A percentile compares a stretch with the other conserved stretches of the same genome.
These are phyloP conservation scores for Cathartes aura DNA, from an alignment of 2,113 vertebrate species.

Conservation along the genomic window DNA sequence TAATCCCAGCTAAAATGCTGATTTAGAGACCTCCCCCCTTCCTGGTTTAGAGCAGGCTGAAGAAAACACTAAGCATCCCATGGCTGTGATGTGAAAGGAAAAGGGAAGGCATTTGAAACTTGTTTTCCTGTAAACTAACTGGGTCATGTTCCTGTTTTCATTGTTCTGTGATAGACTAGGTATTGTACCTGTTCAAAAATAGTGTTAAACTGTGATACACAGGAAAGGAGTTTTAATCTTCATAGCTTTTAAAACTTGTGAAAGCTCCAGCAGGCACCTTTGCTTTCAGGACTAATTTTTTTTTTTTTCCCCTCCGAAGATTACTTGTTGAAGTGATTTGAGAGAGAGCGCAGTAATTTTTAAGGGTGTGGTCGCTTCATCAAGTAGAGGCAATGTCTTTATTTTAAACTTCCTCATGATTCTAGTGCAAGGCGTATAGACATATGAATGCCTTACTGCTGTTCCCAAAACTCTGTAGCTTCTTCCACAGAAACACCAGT, in stretches of 20 bases:
- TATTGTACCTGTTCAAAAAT: neutral
- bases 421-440: neutral
- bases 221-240: neutral
- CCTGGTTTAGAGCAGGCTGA: neutral
- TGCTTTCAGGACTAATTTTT: neutral
- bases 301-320: fast-evolving
- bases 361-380: neutral
- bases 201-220: neutral
- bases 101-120: neutral
- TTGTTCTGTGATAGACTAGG: neutral
- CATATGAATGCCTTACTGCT: neutral
- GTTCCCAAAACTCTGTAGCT: neutral
- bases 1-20: neutral
- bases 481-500: neutral
- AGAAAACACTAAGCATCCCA: fast-evolving
- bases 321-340: neutral
- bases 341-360: neutral
- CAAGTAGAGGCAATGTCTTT: neutral
- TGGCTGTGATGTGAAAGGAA: neutral
- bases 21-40: neutral
- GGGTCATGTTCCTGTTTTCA: neutral
- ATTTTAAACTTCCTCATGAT: neutral
- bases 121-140: neutral
- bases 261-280: neutral
- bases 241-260: neutral